phyloP scores from a whole-genome alignment of 2,888 invertebrate genomes.

The Eupeodes luniger region DNA sequence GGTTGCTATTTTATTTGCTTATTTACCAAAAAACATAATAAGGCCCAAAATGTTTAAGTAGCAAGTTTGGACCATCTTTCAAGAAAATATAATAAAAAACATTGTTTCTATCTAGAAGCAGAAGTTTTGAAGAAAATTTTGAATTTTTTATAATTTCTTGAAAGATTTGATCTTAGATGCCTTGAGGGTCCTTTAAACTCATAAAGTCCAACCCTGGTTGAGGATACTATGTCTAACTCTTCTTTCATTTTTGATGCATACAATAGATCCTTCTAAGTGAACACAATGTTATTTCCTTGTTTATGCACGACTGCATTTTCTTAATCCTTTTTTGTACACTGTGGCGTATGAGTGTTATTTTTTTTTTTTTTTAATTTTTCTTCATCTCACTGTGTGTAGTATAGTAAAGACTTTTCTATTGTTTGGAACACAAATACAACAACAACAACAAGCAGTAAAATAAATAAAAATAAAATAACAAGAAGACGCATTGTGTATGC shows the following conservation, averaged over 20 bases:
- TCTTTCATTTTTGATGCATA: neutral
- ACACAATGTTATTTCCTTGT: slow-evolving; percentile 70
- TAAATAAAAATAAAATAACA: neutral
- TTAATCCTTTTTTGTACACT: slow-evolving; percentile 67
- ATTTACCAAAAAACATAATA: neutral
- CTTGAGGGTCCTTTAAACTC: neutral
- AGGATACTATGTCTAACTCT: neutral
- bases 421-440: slow-evolving; percentile 17
- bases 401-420: slow-evolving; percentile 41
- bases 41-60: neutral
- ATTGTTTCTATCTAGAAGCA: too few relatives aligned
- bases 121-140: too few relatives aligned
- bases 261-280: slow-evolving; percentile 50
- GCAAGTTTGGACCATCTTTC: neutral
- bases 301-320: slow-evolving; percentile 67
- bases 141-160: too few relatives aligned
- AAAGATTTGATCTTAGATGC: neutral
- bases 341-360: slow-evolving; percentile 51
- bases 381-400: slow-evolving; percentile 3
- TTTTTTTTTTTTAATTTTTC: slow-evolving; percentile 4
- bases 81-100: too few relatives aligned
- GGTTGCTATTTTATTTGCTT: neutral
- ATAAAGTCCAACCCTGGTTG: slow-evolving; percentile 3
- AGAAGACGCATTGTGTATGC: slow-evolving; percentile 51
- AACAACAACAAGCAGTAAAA: neutral